Evolutionary conservation across 64 coral and sea anemone species (phyloP).

Genomic region (Pachyseris speciosa): DNA sequence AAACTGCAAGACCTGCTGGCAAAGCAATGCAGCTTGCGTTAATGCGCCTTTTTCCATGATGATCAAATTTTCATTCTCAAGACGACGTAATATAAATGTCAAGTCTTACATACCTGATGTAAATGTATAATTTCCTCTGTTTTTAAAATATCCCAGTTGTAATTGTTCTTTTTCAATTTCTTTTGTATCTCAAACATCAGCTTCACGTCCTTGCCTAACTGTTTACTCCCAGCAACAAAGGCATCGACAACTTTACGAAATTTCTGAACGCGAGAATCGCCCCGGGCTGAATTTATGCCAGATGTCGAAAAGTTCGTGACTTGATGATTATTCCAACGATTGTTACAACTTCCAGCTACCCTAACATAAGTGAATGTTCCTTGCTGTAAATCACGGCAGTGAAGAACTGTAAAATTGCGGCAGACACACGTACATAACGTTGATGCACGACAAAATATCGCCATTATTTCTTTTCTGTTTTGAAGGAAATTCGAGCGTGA

Average conservation of each 20-base stretch:
- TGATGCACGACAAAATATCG: not conserved
- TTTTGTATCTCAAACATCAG: constrained; percentile 75
- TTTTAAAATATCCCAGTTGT: constrained; percentile 76
- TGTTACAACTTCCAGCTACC: not conserved
- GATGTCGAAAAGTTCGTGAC: constrained; percentile 2
- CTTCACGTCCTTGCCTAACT: constrained; percentile 86
- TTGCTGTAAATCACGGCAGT: not conserved
- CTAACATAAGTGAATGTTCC: not conserved
- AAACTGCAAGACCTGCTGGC: too few species aligned
- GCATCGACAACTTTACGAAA: constrained; percentile 69
- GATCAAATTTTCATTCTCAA: too few species aligned
- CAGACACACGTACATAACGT: not conserved
- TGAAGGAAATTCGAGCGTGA: not conserved
- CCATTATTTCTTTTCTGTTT: not conserved
- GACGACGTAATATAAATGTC: not conserved
- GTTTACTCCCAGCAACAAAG: constrained; percentile 82
- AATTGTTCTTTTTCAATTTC: constrained; percentile 72
- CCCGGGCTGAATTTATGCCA: constrained; percentile 22
- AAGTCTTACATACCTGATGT: constrained; percentile 62
- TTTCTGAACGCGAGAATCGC: constrained; percentile 57
- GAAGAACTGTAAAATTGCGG: not conserved
- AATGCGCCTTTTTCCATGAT: too few species aligned
- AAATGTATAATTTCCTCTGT: constrained; percentile 91
- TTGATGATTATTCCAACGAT: not conserved
- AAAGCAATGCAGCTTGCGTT: too few species aligned